Evolutionary conservation across 2,888 invertebrate species (phyloP).

Genomic region (Drosophila affinis): DNA sequence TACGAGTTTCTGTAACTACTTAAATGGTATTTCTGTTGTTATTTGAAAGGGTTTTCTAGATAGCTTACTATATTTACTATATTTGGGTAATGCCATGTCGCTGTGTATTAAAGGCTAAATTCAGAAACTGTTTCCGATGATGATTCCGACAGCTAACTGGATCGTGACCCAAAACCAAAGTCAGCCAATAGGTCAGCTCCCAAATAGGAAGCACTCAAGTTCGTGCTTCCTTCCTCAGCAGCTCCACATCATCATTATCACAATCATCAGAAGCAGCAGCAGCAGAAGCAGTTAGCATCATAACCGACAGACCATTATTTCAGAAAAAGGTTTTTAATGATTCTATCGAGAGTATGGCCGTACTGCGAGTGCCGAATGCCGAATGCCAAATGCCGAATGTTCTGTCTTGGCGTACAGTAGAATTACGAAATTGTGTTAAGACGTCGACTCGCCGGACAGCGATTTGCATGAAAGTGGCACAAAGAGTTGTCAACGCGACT

Average conservation of each 20-base stretch:
- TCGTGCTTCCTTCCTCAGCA: constrained; percentile 20
- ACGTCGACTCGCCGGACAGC: constrained; percentile 46
- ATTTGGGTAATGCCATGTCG: too few species aligned
- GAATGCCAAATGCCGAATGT: constrained; percentile 12
- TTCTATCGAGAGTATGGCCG: constrained; percentile 35
- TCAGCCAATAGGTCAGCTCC: constrained; percentile 16
- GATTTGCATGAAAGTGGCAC: constrained; percentile 79
- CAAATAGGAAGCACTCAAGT: constrained; percentile 6
- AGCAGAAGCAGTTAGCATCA: constrained; percentile 2
- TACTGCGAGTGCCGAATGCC: too few species aligned
- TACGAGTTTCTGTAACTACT: constrained; percentile 27
- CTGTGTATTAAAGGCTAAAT: background rate
- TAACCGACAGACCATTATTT: constrained; percentile 12
- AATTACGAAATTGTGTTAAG: constrained; percentile 71
- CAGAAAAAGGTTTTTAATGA: constrained; percentile 44
- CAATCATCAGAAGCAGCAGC: constrained; percentile 20
- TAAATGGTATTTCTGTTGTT: background rate
- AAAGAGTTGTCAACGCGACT: constrained; percentile 56
- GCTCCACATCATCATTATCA: constrained; percentile 9
- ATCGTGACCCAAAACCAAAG: constrained; percentile 11
- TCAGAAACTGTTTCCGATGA: background rate
- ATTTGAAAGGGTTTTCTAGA: background rate
- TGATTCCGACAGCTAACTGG: background rate
- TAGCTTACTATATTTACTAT: too few species aligned
- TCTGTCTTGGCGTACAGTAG: constrained; percentile 33